Conservation (phyloP, 2,113 vertebrate species). For the Girardinichthys multiradiatus region DNA sequence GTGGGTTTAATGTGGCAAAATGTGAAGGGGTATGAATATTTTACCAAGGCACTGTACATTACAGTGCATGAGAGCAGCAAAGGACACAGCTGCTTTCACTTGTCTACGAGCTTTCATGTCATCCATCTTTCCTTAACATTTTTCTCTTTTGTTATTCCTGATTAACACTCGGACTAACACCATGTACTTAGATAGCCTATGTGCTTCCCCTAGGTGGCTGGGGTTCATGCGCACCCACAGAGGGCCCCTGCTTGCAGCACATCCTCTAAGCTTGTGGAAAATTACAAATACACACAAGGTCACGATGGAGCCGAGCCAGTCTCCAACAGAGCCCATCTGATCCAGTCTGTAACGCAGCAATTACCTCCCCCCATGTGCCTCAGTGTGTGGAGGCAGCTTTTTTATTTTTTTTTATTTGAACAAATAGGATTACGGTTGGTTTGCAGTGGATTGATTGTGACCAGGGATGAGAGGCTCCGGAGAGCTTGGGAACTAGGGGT, state of each 20-base stretch:
- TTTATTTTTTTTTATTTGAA: conserved; percentile 84
- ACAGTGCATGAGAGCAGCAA: conserved; percentile 47
- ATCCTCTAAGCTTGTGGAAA: conserved; percentile 79
- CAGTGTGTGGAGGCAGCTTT: conserved; percentile 61
- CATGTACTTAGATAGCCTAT: conserved; percentile 44
- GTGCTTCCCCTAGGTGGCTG: conserved; percentile 36
- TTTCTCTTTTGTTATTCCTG: neutral
- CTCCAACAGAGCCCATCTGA: conserved; percentile 80
- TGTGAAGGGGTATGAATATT: neutral
- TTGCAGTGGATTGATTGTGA: conserved; percentile 75
- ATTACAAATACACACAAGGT: conserved; percentile 79
- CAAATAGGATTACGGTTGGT: conserved; percentile 77
- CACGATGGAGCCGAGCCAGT: conserved; percentile 70
- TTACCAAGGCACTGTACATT: conserved; percentile 10
- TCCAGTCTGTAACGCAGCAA: conserved; percentile 76
- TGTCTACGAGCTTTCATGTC: conserved; percentile 52
- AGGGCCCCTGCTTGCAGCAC: conserved; percentile 51
- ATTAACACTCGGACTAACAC: conserved; percentile 25
- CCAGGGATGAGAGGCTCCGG: conserved; percentile 62
- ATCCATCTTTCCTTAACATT: conserved; percentile 33
- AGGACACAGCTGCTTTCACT: conserved; percentile 43
- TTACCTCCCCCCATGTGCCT: conserved; percentile 74
- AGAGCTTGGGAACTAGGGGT: conserved; percentile 35
- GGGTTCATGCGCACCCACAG: conserved; percentile 53
- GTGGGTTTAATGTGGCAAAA: neutral